phyloP scores from a whole-genome alignment of 53 echinoderm and acorn worm genomes.

The Glandiceps talaboti region DNA sequence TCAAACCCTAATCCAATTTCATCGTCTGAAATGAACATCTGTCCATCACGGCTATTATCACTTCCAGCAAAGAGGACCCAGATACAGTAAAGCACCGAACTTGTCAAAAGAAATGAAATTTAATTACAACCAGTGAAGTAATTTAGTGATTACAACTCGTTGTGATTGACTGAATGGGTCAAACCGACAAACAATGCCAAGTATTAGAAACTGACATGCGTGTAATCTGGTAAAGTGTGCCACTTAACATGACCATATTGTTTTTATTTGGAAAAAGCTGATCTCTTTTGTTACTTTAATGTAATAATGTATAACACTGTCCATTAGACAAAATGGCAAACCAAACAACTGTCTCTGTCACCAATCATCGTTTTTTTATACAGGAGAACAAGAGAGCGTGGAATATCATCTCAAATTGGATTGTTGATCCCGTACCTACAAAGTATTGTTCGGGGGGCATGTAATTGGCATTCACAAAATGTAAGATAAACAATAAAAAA shows the following conservation, averaged over 20 bases:
- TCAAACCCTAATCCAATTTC: not conserved
- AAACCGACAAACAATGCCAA: not conserved
- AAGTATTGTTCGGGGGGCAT: no score
- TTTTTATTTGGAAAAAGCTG: not conserved
- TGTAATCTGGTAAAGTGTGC: not conserved
- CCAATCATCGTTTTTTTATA: no score
- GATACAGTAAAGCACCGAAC: not conserved
- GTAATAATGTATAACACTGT: not conserved
- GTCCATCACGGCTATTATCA: not conserved
- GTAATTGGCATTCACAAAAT: no score
- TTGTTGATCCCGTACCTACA: no score
- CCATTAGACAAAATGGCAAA: no score
- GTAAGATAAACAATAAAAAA: no score
- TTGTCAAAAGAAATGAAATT: not conserved
- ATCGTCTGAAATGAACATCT: not conserved
- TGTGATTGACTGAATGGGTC: not conserved
- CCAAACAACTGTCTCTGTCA: no score
- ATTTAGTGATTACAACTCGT: not conserved
- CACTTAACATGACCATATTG: not conserved
- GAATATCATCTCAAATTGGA: no score
- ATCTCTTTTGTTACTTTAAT: not conserved
- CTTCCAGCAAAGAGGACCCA: not conserved
- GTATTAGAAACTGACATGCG: not conserved
- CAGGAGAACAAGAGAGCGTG: no score
- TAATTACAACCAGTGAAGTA: not conserved